phyloP scores from a whole-genome alignment of 2,888 invertebrate genomes.

The Amorpha juglandis region DNA sequence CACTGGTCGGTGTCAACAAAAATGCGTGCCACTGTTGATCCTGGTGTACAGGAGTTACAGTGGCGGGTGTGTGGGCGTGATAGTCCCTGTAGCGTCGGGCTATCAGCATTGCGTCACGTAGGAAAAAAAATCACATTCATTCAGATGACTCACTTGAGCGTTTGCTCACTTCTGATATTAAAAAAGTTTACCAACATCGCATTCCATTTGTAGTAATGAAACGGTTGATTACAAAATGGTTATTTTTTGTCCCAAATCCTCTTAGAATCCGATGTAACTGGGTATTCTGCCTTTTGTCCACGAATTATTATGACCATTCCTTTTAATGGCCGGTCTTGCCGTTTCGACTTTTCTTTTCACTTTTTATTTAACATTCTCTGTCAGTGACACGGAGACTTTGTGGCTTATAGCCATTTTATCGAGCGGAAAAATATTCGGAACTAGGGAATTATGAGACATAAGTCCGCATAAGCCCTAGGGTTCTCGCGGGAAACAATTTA shows the following conservation, averaged over 20 bases:
- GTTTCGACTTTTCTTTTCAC: slow-evolving; percentile 9
- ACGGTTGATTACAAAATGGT: not conserved
- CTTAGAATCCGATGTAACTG: not conserved
- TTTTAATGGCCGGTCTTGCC: not conserved
- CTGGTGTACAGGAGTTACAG: too few relatives aligned
- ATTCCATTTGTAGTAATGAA: too few relatives aligned
- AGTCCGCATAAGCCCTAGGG: not conserved
- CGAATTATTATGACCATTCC: slow-evolving; percentile 4
- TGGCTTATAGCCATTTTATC: slow-evolving; percentile 24
- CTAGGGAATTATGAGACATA: slow-evolving; percentile 24
- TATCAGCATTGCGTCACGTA: too few relatives aligned
- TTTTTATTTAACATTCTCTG: slow-evolving; percentile 26
- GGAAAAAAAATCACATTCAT: too few relatives aligned
- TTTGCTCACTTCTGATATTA: too few relatives aligned
- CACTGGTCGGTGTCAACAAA: too few relatives aligned
- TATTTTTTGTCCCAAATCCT: not conserved
- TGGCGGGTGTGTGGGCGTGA: too few relatives aligned
- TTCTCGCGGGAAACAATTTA: slow-evolving; percentile 25
- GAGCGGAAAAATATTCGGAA: slow-evolving; percentile 30
- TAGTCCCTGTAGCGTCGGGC: too few relatives aligned
- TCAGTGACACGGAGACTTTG: slow-evolving; percentile 13
- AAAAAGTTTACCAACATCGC: too few relatives aligned
- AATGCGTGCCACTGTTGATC: too few relatives aligned
- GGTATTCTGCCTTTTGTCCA: slow-evolving; percentile 5
- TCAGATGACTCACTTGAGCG: too few relatives aligned